Percentiles rank a stretch among this genome's conserved stretches.
Conservation (phyloP, 1,140 invertebrate species). For the Neodiprion lecontei region DNA sequence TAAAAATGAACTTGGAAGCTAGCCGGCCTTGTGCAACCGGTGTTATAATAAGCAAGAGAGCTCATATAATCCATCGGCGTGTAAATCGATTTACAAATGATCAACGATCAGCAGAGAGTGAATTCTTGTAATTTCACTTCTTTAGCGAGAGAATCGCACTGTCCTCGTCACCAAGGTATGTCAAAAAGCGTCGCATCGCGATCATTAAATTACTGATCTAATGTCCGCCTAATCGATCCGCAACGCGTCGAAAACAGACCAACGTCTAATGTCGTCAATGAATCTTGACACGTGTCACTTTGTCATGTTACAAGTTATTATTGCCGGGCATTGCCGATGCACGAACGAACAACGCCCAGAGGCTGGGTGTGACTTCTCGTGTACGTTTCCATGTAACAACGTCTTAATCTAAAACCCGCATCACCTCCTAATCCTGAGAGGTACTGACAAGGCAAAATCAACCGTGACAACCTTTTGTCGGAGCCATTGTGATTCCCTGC, state of each 20-base stretch:
- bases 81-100: no score
- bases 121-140: no score
- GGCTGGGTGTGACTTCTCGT: not conserved
- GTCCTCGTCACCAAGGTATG: no score
- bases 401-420: not conserved
- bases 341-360: not conserved
- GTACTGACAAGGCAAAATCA: not conserved
- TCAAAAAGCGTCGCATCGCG: no score
- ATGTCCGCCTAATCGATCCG: not conserved
- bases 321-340: not conserved
- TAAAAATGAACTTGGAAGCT: no score
- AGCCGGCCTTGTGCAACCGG: no score
- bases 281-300: constrained; percentile 2
- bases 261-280: not conserved
- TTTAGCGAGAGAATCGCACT: no score
- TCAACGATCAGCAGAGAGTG: no score
- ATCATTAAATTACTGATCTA: not conserved
- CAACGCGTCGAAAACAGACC: not conserved
- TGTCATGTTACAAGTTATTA: constrained; percentile 3
- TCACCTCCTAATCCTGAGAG: not conserved
- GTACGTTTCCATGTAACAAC: not conserved
- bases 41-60: no score
- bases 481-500: not conserved
- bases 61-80: no score
- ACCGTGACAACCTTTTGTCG: not conserved